Evolutionary conservation across 2,888 invertebrate species (phyloP), one percentile per base, ranked within the genome.

Genomic region (Campaea margaritaria): DNA sequence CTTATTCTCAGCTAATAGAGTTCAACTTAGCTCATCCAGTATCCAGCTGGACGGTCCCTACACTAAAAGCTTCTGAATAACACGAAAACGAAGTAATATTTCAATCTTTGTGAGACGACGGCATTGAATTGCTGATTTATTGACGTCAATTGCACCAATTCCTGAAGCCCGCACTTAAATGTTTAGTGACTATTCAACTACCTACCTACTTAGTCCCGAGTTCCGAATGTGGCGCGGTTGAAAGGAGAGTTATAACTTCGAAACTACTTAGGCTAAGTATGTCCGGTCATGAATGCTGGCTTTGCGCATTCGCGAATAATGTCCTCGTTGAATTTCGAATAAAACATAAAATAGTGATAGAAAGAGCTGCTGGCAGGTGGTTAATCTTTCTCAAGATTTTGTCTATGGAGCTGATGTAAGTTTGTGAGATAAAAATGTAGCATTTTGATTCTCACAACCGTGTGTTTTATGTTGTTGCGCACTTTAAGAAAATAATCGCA

Each of bases 121-220:
- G 34, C 15, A 46, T 47, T 50, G 61, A 62, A 62, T 60, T 55
- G 49, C 44, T 55, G 52, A 64, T 57, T 46, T 57, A 65, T 63
- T 38, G 48, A 42, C 43, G 44, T 42, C 47, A 16, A 53, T 55
- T 61, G 58, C 62, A 60, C 21, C 57, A 48, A 60, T 57, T 64
- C 43, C 57, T 38, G 42, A 49, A 28, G 46, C 14, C 49, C 43
- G 46, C 48, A 55, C 49, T 58, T 45, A 50, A 21, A 27, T 45
- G 27, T 41, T 49, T 49, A 56, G 48, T 39, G 46, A 31, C 45
- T 42, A 34, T 13, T 52, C 43, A 42, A 51, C 16, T 50, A 28
- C 21, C 5, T n/a, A n/a, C 2, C 4, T 27, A 27, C 41, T 50
- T 31, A 14, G n/a, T 2, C 21, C 31, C 10, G 12, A 27, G 42